Percentiles rank a stretch among this genome's conserved stretches.
Conservation (phyloP, 2,888 invertebrate species). For the Nomada ferruginata region DNA sequence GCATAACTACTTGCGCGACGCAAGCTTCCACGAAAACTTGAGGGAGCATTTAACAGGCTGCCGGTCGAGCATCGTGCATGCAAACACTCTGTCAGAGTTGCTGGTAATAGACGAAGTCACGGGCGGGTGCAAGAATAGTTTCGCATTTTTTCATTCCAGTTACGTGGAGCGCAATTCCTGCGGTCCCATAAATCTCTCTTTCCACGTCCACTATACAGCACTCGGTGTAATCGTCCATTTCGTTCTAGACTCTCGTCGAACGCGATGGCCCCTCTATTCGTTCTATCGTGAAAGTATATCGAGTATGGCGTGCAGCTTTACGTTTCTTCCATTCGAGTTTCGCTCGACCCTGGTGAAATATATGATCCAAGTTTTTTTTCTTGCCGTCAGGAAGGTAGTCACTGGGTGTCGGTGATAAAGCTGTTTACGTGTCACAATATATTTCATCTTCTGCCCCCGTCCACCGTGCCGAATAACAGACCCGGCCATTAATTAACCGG, state of each 20-base stretch:
- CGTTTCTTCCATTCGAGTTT: slow-evolving; percentile 46
- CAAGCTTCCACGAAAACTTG: background rate
- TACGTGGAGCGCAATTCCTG: slow-evolving; percentile 72
- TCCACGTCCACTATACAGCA: slow-evolving; percentile 54
- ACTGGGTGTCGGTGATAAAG: slow-evolving; percentile 40
- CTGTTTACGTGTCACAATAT: slow-evolving; percentile 38
- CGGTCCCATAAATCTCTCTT: slow-evolving; percentile 71
- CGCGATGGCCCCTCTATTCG: slow-evolving; percentile 59
- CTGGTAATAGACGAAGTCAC: slow-evolving; percentile 54
- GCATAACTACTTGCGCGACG: slow-evolving; percentile 17
- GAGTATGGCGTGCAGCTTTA: slow-evolving; percentile 35
- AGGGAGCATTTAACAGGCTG: slow-evolving; percentile 25
- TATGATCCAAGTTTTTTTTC: slow-evolving; percentile 35
- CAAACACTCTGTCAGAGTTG: slow-evolving; percentile 42
- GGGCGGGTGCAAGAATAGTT: slow-evolving; percentile 61
- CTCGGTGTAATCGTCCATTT: slow-evolving; percentile 73
- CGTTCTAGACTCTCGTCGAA: slow-evolving; percentile 66
- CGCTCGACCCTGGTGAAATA: slow-evolving; percentile 30
- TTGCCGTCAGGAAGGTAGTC: slow-evolving; percentile 3
- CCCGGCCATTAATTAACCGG: slow-evolving; percentile 5
- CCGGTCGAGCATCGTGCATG: background rate
- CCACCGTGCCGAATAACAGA: background rate
- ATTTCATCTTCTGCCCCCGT: slow-evolving; percentile 9
- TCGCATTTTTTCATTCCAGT: slow-evolving; percentile 51
- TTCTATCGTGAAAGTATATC: slow-evolving; percentile 58